A percentile compares a stretch with the other conserved stretches of the same genome.
Evolutionary conservation across 2,888 invertebrate species (phyloP).

Genomic region (Pandemis cinnamomeana): DNA sequence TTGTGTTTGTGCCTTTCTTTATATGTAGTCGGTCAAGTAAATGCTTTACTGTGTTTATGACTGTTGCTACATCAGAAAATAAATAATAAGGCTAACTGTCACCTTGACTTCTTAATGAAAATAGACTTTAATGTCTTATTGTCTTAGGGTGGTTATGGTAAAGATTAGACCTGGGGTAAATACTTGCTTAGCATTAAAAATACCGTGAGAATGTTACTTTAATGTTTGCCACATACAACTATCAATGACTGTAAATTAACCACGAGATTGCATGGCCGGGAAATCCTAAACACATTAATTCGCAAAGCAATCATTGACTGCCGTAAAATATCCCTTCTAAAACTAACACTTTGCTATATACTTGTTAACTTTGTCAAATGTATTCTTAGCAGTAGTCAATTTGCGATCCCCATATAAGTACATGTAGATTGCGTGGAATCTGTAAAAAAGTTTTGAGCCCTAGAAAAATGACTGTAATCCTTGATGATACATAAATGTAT

Average conservation of each 20-base stretch:
- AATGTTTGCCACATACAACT: not conserved
- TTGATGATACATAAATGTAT: conserved; percentile 16
- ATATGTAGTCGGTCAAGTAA: no score
- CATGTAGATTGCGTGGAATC: not conserved
- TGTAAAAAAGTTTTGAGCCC: conserved; percentile 5
- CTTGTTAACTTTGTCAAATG: not conserved
- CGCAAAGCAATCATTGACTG: not conserved
- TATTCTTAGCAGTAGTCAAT: not conserved
- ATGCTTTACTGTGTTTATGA: no score
- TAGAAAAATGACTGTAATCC: conserved; percentile 1
- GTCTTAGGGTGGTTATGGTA: no score
- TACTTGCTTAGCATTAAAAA: not conserved
- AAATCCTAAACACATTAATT: not conserved
- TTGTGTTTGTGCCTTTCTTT: no score
- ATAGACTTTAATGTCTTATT: no score
- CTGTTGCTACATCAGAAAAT: no score
- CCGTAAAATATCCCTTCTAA: not conserved
- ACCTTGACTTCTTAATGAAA: no score
- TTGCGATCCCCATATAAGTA: not conserved
- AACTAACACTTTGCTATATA: not conserved
- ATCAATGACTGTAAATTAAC: not conserved
- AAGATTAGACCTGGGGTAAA: not conserved
- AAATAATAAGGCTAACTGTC: no score
- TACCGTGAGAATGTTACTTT: not conserved
- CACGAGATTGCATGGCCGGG: not conserved